Conservation (phyloP, 1,140 invertebrate species). For the Sycophaga agraensis region DNA sequence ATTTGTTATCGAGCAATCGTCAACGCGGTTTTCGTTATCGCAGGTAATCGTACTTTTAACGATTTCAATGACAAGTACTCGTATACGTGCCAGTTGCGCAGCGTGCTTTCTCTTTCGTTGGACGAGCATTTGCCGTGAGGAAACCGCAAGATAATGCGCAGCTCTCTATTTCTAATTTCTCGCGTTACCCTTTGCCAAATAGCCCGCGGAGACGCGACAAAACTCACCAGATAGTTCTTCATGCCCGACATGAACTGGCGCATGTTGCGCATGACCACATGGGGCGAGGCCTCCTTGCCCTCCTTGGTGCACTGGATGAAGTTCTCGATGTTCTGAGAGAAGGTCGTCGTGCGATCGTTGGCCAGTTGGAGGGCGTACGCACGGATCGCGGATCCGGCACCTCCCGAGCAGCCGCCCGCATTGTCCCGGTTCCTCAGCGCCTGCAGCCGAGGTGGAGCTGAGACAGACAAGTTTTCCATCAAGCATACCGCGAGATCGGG, state of each 20-base stretch:
- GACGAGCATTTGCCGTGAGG: too few species aligned
- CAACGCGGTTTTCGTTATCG: too few species aligned
- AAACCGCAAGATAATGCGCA: too few species aligned
- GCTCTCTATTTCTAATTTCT: too few species aligned
- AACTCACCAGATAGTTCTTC: constrained; percentile 84
- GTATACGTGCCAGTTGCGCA: too few species aligned
- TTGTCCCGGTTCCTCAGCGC: constrained; percentile 65
- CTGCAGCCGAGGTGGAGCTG: constrained; percentile 72
- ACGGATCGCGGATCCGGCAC: constrained; percentile 67
- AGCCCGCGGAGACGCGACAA: too few species aligned
- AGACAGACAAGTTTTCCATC: constrained; percentile 33
- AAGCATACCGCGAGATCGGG: too few species aligned
- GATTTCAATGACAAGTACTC: too few species aligned
- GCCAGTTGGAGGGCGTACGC: constrained; percentile 80
- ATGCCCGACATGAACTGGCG: constrained; percentile 97
- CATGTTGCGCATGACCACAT: constrained; percentile 89
- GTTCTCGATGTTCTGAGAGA: constrained; percentile 88
- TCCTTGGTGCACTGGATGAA: constrained; percentile 93
- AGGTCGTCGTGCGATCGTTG: constrained; percentile 81
- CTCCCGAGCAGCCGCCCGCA: constrained; percentile 37
- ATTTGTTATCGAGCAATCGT: too few species aligned
- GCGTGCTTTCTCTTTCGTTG: too few species aligned
- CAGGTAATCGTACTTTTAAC: too few species aligned
- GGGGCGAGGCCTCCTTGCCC: constrained; percentile 83
- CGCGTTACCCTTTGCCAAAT: too few species aligned